Evolutionary conservation across 2,888 invertebrate genomes (phyloP).

Genomic region (Polymixis flavicincta): DNA sequence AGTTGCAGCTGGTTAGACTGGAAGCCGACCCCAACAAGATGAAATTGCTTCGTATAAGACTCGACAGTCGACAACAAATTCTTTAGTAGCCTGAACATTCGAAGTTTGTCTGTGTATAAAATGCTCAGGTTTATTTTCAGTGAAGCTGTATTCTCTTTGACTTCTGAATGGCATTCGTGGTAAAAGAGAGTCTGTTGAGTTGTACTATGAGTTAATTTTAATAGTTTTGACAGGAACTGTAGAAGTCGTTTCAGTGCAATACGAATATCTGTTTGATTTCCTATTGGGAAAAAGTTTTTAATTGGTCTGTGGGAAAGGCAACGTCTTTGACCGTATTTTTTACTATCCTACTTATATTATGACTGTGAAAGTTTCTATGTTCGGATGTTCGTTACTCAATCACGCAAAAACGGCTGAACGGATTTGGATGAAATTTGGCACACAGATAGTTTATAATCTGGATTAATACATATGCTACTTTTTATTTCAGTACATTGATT

Average conservation of each 20-base stretch:
- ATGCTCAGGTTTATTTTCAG: conserved; percentile 80
- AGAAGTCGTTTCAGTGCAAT: background rate
- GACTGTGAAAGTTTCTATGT: too few relatives aligned
- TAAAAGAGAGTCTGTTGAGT: background rate
- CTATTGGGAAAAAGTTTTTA: background rate
- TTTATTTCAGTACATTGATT: too few relatives aligned
- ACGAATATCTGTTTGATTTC: background rate
- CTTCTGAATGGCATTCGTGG: background rate
- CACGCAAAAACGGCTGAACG: too few relatives aligned
- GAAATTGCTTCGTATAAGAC: conserved; percentile 67
- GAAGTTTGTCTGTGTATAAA: conserved; percentile 75
- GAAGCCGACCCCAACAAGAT: too few relatives aligned
- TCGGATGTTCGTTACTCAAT: too few relatives aligned
- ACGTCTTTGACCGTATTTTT: background rate
- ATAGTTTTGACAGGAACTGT: background rate
- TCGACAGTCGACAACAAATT: conserved; percentile 74
- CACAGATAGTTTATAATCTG: too few relatives aligned
- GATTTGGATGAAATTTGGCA: too few relatives aligned
- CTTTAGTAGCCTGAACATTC: conserved; percentile 70
- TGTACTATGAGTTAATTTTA: background rate
- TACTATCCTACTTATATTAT: too few relatives aligned
- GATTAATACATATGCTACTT: too few relatives aligned
- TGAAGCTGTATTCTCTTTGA: conserved; percentile 67
- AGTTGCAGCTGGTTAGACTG: too few relatives aligned
- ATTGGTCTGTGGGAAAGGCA: background rate